Evolutionary conservation across 2,113 vertebrate species (phyloP).

Genomic region (Crotalus viridis): DNA sequence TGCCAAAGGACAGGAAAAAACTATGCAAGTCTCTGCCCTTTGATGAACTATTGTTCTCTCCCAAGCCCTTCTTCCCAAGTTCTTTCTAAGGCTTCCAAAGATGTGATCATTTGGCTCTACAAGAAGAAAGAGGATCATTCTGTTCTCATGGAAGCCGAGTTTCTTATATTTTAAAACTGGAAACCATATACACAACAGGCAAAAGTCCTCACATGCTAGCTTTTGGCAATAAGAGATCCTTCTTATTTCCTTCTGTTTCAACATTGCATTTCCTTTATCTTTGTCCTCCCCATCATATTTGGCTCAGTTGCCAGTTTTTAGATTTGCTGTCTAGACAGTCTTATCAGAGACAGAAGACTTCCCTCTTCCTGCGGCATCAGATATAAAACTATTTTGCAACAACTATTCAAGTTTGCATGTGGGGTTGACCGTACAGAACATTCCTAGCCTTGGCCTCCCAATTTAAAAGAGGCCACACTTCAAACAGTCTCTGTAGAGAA

Average conservation of each 20-base stretch:
- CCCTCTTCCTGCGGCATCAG: background rate
- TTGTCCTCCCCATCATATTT: background rate
- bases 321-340: background rate
- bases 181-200: background rate
- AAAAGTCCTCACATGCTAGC: background rate
- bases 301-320: background rate
- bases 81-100: background rate
- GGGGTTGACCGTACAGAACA: constrained; percentile 27
- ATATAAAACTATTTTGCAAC: background rate
- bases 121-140: background rate
- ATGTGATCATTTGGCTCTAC: background rate
- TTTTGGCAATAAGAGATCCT: background rate
- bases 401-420: constrained; percentile 29
- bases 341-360: background rate
- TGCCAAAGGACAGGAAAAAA: background rate
- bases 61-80: background rate
- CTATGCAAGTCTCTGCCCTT: background rate
- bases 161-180: background rate
- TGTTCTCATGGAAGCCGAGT: background rate
- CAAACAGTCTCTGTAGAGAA: constrained; percentile 32
- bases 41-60: background rate
- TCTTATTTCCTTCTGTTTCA: background rate
- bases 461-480: constrained; percentile 41
- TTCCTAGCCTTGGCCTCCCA: background rate
- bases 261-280: background rate